phyloP scores from a whole-genome alignment of 1,140 invertebrate species.

The Drosophila nebulosa region DNA sequence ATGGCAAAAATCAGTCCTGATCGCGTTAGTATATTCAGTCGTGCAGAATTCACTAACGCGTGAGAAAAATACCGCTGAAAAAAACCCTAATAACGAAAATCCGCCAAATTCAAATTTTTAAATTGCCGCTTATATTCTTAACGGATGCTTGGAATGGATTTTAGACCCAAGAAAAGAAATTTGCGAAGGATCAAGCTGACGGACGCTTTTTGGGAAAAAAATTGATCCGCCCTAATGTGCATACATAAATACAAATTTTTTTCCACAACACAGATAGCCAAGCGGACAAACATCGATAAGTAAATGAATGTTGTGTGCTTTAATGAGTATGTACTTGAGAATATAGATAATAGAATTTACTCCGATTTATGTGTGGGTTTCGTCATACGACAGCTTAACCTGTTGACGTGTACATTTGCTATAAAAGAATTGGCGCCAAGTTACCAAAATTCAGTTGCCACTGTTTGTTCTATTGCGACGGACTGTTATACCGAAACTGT shows the following conservation, averaged over 20 bases:
- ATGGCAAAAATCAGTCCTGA: no score
- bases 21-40: no score
- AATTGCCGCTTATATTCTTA: no score
- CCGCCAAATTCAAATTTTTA: no score
- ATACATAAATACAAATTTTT: not conserved
- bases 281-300: not conserved
- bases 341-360: not conserved
- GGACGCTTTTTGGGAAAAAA: no score
- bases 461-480: not conserved
- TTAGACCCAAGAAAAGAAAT: no score
- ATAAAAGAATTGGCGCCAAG: not conserved
- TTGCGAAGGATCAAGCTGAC: no score
- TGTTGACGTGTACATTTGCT: not conserved
- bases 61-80: no score
- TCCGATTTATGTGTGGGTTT: not conserved
- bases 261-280: not conserved
- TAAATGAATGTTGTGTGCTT: not conserved
- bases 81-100: no score
- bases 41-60: no score
- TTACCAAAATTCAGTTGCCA: constrained; percentile 28
- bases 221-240: no score
- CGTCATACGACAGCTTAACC: not conserved
- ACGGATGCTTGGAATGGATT: no score
- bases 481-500: not conserved
- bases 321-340: not conserved